Base-by-base conservation (phyloP, 2,113 vertebrate genomes). In the Todiramphus chloris region DNA sequence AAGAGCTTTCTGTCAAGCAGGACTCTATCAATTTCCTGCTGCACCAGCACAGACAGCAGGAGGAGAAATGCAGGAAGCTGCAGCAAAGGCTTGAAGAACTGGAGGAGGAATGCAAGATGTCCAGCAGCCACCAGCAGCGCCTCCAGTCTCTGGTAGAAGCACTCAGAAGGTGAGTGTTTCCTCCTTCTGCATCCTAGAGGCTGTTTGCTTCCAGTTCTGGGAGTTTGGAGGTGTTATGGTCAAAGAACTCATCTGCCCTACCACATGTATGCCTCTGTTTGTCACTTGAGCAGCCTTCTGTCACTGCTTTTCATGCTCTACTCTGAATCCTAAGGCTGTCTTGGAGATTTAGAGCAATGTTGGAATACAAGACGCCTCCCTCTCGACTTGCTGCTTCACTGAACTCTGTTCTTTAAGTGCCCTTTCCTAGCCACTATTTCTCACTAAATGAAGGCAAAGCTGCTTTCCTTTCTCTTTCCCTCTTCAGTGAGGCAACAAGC, bases 1-100 rank as follows among this genome's bases (percentile, higher is more conserved):
- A 98, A 91, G 97, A 98, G 79, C 97, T 98, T 72, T 96, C 93
- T 64, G 90, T 93, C 73, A 97, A 93, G 75, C 96, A 97, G 59
- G 93, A 96, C 58, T 94, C 96, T 9, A 50, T 97, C 74, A 87
- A 16, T 58, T 50, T 62, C 63, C 83, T 98, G 87, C 96, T 97
- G 74, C 97, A 98, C 70, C 98, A 98, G 76, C 95, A 98, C 44
- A 90, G 92, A 68, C 96, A 97, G 66, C 98, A 98, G 88, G 98
- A 97, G 18, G 97, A 98, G 69, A 95, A 98, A 28, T 97, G 98
- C 55, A 95, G 92, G 63, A 95, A 91, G 74, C 97, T 99, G 95
- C 97, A 98, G 90, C 97, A 98, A 74, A 96, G 87, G 44, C 95
- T 98, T 27, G 98, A 98, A 74, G 97, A 98, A 62, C 96, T 98